A percentile compares a stretch with the other conserved stretches of the same genome.
Evolutionary conservation across 2,113 vertebrate species (phyloP).

Genomic region (Verasper variegatus): DNA sequence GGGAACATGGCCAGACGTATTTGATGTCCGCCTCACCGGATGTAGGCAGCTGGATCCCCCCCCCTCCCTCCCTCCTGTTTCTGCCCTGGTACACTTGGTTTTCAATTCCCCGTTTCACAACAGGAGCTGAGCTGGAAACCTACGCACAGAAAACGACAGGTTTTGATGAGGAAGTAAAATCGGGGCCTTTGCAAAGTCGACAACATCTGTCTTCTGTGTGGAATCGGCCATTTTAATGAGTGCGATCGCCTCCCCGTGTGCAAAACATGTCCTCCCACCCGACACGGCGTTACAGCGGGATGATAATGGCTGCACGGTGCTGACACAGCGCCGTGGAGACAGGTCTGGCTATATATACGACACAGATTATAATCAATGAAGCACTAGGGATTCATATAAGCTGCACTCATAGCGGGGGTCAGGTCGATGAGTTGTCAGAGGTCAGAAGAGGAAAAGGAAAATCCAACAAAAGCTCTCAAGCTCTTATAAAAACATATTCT

Average conservation of each 20-base stretch:
- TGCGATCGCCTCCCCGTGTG: neutral
- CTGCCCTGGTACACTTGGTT: neutral
- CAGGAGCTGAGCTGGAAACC: neutral
- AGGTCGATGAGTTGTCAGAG: neutral
- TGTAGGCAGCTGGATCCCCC: neutral
- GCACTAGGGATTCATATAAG: slow-evolving; percentile 14
- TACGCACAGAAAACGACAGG: neutral
- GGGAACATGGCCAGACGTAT: neutral
- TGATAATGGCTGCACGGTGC: neutral
- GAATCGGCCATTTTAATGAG: neutral
- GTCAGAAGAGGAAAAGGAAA: neutral
- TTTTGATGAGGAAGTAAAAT: neutral
- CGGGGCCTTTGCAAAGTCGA: neutral
- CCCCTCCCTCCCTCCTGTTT: neutral
- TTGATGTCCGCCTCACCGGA: neutral
- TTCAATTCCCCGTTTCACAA: neutral
- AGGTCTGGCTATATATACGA: neutral
- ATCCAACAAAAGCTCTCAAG: neutral
- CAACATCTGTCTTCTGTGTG: neutral
- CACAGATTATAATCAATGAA: slow-evolving; percentile 26
- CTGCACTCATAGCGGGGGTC: slow-evolving; percentile 15
- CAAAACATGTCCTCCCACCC: neutral
- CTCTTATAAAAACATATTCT: slow-evolving; percentile 11
- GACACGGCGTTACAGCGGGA: neutral
- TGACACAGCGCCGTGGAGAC: neutral